These are phyloP conservation scores for Leptopilina drosophilae DNA, from an alignment of 2,888 invertebrate genomes.

Conservation along the genomic window DNA sequence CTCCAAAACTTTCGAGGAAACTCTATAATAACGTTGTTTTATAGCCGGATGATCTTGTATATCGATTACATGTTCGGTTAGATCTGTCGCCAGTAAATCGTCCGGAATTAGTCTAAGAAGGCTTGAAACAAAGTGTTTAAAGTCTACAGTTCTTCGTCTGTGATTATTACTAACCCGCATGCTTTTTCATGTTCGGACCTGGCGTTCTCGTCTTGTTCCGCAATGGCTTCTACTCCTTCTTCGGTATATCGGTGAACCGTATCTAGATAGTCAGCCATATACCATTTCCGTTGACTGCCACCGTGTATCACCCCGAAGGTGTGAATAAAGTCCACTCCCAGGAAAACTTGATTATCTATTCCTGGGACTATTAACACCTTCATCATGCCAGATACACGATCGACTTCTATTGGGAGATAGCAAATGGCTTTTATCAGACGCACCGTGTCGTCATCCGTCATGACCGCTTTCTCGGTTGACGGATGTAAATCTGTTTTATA, in stretches of 20 bases:
- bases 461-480: not conserved
- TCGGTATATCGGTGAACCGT: not conserved
- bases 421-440: not conserved
- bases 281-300: not conserved
- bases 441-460: not conserved
- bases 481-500: not conserved
- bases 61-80: slow-evolving; percentile 24
- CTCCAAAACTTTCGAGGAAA: slow-evolving; percentile 7
- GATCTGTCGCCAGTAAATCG: not conserved
- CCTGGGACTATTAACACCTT: not conserved
- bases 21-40: not conserved
- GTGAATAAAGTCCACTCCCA: not conserved
- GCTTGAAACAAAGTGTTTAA: not conserved
- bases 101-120: not conserved
- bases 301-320: not conserved
- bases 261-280: not conserved
- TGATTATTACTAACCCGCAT: not conserved
- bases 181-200: not conserved
- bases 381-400: not conserved
- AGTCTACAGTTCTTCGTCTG: not conserved
- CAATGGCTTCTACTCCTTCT: not conserved
- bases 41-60: not conserved
- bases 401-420: slow-evolving; percentile 1
- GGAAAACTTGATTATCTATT: not conserved
- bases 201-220: too few species aligned